phyloP scores from a whole-genome alignment of 1,140 invertebrate genomes.

The Potamilus streckersoni region DNA sequence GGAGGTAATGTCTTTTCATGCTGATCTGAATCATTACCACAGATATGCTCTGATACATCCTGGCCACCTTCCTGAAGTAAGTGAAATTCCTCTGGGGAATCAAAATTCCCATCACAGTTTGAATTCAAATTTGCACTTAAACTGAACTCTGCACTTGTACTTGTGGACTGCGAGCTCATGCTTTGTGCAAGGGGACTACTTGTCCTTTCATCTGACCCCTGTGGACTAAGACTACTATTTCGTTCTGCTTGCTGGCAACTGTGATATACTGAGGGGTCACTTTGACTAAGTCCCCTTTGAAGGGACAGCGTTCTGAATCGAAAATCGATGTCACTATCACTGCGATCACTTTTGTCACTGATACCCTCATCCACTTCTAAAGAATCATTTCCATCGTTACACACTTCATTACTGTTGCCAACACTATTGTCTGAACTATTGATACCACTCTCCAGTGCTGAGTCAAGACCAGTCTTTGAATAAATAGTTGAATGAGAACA shows the following conservation, averaged over 20 bases:
- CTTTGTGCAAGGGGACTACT: constrained; percentile 6
- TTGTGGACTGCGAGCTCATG: constrained; percentile 31
- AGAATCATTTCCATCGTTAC: constrained; percentile 26
- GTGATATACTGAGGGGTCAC: constrained; percentile 56
- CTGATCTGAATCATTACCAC: constrained; percentile 38
- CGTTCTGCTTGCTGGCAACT: constrained; percentile 45
- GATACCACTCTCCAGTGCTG: constrained; percentile 28
- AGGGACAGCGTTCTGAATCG: constrained; percentile 41
- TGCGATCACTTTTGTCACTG: constrained; percentile 32
- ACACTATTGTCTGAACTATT: constrained; percentile 30
- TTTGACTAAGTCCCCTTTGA: constrained; percentile 42
- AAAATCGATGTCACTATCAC: constrained; percentile 44
- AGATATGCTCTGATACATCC: constrained; percentile 28
- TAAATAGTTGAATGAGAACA: constrained; percentile 5
- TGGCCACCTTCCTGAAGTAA: constrained; percentile 8
- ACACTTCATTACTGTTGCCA: constrained; percentile 25
- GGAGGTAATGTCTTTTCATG: constrained; percentile 19
- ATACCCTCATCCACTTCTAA: constrained; percentile 46
- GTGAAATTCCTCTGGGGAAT: constrained; percentile 27
- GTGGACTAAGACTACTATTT: constrained; percentile 9
- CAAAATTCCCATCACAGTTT: constrained; percentile 35
- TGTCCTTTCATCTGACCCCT: constrained; percentile 18
- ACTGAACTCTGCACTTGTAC: constrained; percentile 58
- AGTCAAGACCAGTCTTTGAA: constrained; percentile 25
- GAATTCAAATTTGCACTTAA: constrained; percentile 39